These are phyloP conservation scores for Sylvicapra grimmia DNA, from an alignment of 2,113 vertebrate species.

Conservation along the genomic window DNA sequence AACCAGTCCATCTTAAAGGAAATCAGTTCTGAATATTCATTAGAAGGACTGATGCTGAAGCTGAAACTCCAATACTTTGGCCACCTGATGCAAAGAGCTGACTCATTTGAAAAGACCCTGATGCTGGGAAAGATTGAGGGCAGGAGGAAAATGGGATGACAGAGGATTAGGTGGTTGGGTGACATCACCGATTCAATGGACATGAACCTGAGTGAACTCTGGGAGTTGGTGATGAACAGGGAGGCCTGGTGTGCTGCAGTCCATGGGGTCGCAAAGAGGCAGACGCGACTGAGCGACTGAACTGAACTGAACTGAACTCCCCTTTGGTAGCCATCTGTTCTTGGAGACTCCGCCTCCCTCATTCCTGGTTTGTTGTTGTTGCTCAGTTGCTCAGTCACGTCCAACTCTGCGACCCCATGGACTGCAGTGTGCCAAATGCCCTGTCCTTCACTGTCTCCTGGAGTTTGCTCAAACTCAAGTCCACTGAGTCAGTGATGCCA, in stretches of 20 bases:
- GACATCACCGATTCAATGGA: fast-evolving
- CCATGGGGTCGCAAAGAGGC: fast-evolving
- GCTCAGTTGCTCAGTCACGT: neutral
- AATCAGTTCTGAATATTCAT: neutral
- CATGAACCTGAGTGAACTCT: neutral
- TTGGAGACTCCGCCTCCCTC: fast-evolving
- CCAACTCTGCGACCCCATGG: fast-evolving
- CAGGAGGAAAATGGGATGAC: neutral
- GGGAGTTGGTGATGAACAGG: neutral
- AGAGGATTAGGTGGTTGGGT: neutral
- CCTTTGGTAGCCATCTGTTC: neutral
- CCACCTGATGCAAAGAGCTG: neutral
- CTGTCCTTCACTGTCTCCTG: neutral
- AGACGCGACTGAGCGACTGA: fast-evolving
- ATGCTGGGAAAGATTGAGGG: neutral
- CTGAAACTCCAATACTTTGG: neutral
- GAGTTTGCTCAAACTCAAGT: neutral
- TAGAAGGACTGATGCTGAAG: neutral
- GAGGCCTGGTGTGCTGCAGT: neutral
- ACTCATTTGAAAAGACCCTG: neutral
- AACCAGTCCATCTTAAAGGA: neutral
- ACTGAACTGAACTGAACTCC: neutral
- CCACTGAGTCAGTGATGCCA: neutral
- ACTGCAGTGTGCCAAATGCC: neutral
- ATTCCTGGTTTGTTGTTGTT: neutral